These are phyloP conservation scores for Drosophila mojavensis DNA, from an alignment of 1,140 invertebrate species.

Conservation along the genomic window DNA sequence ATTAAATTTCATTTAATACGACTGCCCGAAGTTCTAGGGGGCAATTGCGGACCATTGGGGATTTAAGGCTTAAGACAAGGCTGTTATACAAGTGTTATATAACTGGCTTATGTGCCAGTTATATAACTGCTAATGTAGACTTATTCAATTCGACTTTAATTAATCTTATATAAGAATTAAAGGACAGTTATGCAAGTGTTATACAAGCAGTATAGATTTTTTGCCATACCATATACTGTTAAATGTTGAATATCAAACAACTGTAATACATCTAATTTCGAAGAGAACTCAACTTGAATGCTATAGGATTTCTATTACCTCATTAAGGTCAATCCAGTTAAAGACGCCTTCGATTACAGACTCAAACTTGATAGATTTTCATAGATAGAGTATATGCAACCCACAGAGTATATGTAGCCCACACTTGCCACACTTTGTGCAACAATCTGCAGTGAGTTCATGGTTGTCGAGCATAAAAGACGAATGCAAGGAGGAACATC, in stretches of 20 bases:
- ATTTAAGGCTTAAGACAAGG: not conserved
- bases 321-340: not conserved
- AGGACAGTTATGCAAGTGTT: too few relatives aligned
- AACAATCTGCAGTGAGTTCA: not conserved
- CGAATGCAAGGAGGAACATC: not conserved
- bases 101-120: not conserved
- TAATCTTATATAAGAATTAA: not conserved
- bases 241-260: not conserved
- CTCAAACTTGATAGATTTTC: too few relatives aligned
- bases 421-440: too few relatives aligned
- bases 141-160: not conserved
- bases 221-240: too few relatives aligned
- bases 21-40: not conserved
- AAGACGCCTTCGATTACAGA: too few relatives aligned
- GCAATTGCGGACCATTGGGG: not conserved
- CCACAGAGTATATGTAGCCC: too few relatives aligned
- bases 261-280: not conserved
- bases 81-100: constrained; percentile 16
- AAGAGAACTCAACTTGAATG: too few relatives aligned
- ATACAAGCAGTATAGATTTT: too few relatives aligned
- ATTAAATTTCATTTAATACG: constrained; percentile 4
- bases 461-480: not conserved
- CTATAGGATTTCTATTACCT: not conserved
- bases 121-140: not conserved
- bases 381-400: not conserved